A percentile compares a stretch with the other conserved stretches of the same genome.
Conservation (phyloP, 2,888 invertebrate genomes). For the Cataglyphis cursor region DNA sequence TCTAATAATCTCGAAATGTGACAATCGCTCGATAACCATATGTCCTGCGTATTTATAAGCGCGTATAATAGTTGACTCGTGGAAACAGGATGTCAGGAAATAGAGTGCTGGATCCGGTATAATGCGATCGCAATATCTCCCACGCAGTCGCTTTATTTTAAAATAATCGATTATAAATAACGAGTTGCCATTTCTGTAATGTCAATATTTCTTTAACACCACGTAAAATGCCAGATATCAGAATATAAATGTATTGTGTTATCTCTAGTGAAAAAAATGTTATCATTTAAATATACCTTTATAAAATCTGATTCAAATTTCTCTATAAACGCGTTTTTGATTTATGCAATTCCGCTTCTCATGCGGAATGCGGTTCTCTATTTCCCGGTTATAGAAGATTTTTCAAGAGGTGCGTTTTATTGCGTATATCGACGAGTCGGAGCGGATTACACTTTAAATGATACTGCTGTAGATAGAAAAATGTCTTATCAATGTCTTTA, state of each 20-base stretch:
- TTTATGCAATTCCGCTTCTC: not conserved
- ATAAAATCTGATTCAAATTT: conserved; percentile 6
- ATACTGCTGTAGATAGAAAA: conserved; percentile 29
- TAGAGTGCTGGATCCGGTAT: conserved; percentile 14
- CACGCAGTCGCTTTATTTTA: conserved; percentile 30
- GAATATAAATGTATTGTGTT: conserved; percentile 26
- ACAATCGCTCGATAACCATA: not conserved
- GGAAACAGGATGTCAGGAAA: conserved; percentile 43
- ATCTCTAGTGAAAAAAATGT: conserved; percentile 13
- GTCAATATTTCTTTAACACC: conserved; percentile 40
- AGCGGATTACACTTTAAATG: conserved; percentile 21
- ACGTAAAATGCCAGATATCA: conserved; percentile 27
- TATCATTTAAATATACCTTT: conserved; percentile 24
- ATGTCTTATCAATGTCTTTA: conserved; percentile 46
- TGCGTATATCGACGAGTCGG: conserved; percentile 24
- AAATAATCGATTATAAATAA: conserved; percentile 43
- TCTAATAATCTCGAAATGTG: conserved; percentile 31
- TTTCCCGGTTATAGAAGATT: not conserved
- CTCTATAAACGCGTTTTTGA: conserved; percentile 3
- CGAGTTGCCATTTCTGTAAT: conserved; percentile 26
- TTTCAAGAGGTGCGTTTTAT: conserved; percentile 22
- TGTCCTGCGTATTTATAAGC: not conserved
- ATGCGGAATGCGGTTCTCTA: not conserved
- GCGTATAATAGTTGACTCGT: conserved; percentile 21
- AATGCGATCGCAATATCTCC: conserved; percentile 16